These are phyloP conservation scores for Crotalus horridus DNA, from an alignment of 2,113 vertebrate species.

Conservation along the genomic window DNA sequence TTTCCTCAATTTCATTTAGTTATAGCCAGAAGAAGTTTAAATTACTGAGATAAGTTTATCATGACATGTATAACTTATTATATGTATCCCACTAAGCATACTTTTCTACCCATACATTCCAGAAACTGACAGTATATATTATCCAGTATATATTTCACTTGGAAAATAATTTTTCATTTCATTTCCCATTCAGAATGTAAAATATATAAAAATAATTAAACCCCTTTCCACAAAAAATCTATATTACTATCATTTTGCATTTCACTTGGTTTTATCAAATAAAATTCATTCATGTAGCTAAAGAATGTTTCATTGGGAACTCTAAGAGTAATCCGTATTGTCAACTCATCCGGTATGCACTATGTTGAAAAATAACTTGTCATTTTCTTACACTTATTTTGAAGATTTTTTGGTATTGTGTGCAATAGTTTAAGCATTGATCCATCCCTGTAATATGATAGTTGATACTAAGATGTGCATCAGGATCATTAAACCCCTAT, in stretches of 20 bases:
- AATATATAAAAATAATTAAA: background rate
- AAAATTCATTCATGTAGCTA: background rate
- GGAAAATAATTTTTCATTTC: slow-evolving; percentile 27
- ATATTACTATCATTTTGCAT: background rate
- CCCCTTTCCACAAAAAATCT: background rate
- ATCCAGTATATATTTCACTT: slow-evolving; percentile 27
- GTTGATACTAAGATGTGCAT: background rate
- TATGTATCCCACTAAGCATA: slow-evolving; percentile 58
- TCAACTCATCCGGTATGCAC: background rate
- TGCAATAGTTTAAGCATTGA: background rate
- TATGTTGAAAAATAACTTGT: background rate
- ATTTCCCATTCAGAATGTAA: slow-evolving; percentile 20
- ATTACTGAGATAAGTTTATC: background rate
- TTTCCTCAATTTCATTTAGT: background rate
- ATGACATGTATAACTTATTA: slow-evolving; percentile 46
- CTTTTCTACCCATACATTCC: slow-evolving; percentile 66
- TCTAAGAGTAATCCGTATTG: background rate
- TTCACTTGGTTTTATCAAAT: background rate
- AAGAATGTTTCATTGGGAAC: background rate
- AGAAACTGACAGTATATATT: slow-evolving; percentile 50
- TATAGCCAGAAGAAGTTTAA: background rate
- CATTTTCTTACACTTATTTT: slow-evolving; percentile 8
- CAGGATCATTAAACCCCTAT: background rate
- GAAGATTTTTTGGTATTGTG: background rate
- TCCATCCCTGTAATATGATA: background rate